Evolutionary conservation across 2,113 vertebrate genomes (phyloP), one percentile per base, ranked within the genome.

Genomic region (Rostratula benghalensis): DNA sequence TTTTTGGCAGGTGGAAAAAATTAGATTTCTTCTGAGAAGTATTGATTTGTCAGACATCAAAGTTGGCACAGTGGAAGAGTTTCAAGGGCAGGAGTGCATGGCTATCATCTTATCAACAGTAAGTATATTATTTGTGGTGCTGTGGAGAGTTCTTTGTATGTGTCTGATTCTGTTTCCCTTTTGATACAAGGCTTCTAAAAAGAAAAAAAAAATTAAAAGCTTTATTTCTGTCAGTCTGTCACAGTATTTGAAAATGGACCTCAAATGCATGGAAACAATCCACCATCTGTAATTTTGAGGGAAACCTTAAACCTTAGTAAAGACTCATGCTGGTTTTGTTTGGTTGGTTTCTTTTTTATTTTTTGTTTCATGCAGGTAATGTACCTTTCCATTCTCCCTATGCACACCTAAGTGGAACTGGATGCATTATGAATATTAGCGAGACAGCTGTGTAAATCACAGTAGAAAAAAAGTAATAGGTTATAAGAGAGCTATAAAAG

Each of bases 11-110:
- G 98, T 98, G 84, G 99, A 99, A 97, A 99, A 99, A 97, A 99
- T 99, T 17, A 97, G 97, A 91, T 68, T 99, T 88, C 98, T 99
- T 83, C 96, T 99, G 60, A 96, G 97, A 90, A 99, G 97, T 25
- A 98, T 98, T 53, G 98, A 99, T 41, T 97, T 99, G 91, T 94
- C 87, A 60, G 98, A 99, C 68, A 97, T 99, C 80, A 99, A 99
- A 95, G 99, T 99, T 78, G 99, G 99, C n/a, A 99, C 99, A 3
- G 99, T 99, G 25, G 99, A 99, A 96, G 99, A 99, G 95, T 99
- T 99, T 91, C 99, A 99, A 95, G 99, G 99, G 14, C 99, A 99
- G 73, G 99, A 99, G 82, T 98, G 98, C 73, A 90, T 98, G 85
- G 98, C 98, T 80, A 98, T 99, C 95, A 97, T 99, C 96, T 65